Percentiles rank a stretch among this genome's conserved stretches.
Conservation (phyloP, 2,888 invertebrate species). For the Pilophorus perplexus region DNA sequence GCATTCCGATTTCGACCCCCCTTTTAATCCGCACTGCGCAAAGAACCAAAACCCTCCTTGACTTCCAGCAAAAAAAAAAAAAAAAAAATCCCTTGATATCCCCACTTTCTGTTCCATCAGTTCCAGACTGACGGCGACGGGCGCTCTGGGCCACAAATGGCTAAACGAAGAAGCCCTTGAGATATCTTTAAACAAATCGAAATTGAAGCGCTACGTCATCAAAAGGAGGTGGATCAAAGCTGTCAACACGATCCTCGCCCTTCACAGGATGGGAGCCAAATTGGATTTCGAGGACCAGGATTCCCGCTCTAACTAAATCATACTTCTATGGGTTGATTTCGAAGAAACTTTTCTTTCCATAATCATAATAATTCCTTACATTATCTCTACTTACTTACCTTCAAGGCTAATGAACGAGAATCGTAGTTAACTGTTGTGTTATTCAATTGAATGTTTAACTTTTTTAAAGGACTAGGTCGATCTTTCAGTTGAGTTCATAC, state of each 20-base stretch:
- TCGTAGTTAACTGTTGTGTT: too few species aligned
- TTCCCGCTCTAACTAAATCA: conserved; percentile 12
- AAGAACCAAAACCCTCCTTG: too few species aligned
- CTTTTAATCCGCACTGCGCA: too few species aligned
- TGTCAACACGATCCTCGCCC: conserved; percentile 80
- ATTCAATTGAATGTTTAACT: too few species aligned
- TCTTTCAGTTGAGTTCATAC: too few species aligned
- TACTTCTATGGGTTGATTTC: too few species aligned
- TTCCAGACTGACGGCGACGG: conserved; percentile 66
- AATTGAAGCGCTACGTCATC: conserved; percentile 83
- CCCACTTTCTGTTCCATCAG: conserved; percentile 55
- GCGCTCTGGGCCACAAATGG: conserved; percentile 78
- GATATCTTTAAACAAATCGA: conserved; percentile 69
- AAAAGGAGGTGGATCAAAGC: conserved; percentile 88
- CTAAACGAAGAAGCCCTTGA: conserved; percentile 56
- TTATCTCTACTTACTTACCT: too few species aligned
- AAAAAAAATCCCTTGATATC: too few species aligned
- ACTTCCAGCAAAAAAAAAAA: too few species aligned
- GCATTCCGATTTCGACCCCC: too few species aligned
- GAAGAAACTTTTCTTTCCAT: not conserved
- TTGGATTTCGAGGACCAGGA: conserved; percentile 53
- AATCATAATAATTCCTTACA: not conserved
- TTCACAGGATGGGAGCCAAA: conserved; percentile 81
- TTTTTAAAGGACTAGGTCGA: too few species aligned
- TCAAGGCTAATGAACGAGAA: too few species aligned